Conservation (phyloP, 2,113 vertebrate species). For the Pangasianodon hypophthalmus region DNA sequence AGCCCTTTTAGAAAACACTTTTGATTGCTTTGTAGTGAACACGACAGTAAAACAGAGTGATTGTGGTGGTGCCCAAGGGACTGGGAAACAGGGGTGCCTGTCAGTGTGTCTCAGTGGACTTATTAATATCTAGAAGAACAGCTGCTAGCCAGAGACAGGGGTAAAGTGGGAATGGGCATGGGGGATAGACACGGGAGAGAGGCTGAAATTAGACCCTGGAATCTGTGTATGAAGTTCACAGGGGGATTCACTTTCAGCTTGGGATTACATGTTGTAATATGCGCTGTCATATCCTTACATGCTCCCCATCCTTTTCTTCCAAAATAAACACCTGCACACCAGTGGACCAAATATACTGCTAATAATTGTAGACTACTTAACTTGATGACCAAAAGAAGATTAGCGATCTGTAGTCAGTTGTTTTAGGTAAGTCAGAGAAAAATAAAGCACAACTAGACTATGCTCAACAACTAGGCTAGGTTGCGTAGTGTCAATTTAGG, state of each 20-base stretch:
- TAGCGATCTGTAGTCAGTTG: neutral
- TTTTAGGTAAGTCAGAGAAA: neutral
- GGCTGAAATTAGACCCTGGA: slow-evolving; percentile 75
- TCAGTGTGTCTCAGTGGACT: slow-evolving; percentile 57
- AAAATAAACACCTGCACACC: slow-evolving; percentile 11
- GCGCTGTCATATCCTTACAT: slow-evolving; percentile 42
- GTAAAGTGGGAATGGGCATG: slow-evolving; percentile 43
- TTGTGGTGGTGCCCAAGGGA: slow-evolving; percentile 14
- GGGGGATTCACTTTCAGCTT: slow-evolving; percentile 73
- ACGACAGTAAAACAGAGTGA: slow-evolving; percentile 19
- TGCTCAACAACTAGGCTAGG: neutral
- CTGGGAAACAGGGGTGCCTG: slow-evolving; percentile 42
- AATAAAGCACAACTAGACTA: neutral
- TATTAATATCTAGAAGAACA: slow-evolving; percentile 65
- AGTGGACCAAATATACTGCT: neutral
- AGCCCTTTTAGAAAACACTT: neutral
- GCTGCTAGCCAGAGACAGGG: slow-evolving; percentile 58
- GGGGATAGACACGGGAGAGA: slow-evolving; percentile 37
- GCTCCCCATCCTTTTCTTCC: slow-evolving; percentile 13
- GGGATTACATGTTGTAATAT: slow-evolving; percentile 51
- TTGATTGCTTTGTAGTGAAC: slow-evolving; percentile 21
- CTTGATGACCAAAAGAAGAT: neutral
- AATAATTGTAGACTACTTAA: neutral
- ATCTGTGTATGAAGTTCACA: slow-evolving; percentile 77
- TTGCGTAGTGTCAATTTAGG: neutral